Base-by-base conservation (phyloP, 2,888 invertebrate species). In the Drosophila nigricruria region DNA sequence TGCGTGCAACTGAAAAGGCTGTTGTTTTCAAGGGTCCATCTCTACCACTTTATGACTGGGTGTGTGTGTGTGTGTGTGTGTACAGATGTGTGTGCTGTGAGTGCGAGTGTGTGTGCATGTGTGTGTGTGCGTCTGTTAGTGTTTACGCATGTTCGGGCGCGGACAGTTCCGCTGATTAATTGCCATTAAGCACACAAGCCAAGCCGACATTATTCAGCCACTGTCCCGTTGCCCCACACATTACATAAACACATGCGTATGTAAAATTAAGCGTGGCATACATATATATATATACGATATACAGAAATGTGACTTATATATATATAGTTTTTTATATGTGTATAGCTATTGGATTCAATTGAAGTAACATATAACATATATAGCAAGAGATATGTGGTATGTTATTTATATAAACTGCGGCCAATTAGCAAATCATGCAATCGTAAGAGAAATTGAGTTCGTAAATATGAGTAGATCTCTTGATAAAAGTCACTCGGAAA, bases 81-180 rank as follows among this genome's bases (percentile, higher is more conserved):
- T 38, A 14, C 20, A 43, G 43, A 43, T 43, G 43, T 43, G 23
- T 40, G 42, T 42, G 42, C 20, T 42, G 20, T 42, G 18, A 34
- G 52, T 38, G 53, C 34, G 45, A 54, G 68, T 57, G 43, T 32
- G n/a, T n/a, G n/a, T n/a, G n/a, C n/a, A n/a, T n/a, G n/a, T 27
- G 58, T 43, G 47, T 49, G n/a, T 68, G 49, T 57, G 34, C 36
- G 34, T 62, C 20, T 64, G 64, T 45, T 67, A 67, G 59, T 76
- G 79, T 86, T 86, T 88, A 88, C 88, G 89, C 84, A 84, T 84
- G 88, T 88, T 83, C 69, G 80, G 78, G 89, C 82, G 85, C 89
- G 88, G 89, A 88, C 88, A 87, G 89, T 84, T 88, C 77, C 88
- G 88, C 89, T 89, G 86, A 86, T 86, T 86, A 86, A 86, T 86